Conservation (phyloP, 2,888 invertebrate species). For the Patella pellucida region DNA sequence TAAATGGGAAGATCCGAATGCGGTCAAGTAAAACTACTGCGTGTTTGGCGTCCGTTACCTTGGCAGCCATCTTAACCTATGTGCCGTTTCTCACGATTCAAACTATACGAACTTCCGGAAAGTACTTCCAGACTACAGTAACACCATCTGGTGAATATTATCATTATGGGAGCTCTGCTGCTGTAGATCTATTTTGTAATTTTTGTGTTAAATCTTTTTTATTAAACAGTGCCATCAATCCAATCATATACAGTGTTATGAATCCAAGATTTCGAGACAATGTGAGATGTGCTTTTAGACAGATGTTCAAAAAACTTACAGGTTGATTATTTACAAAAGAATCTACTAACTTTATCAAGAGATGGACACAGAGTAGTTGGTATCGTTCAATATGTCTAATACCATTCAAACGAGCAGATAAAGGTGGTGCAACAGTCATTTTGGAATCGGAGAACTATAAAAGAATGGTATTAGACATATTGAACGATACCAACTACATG, state of each 20-base stretch:
- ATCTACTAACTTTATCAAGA: no score
- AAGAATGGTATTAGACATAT: no score
- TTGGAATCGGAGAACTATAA: no score
- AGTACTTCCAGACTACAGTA: conserved; percentile 37
- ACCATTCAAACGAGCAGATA: no score
- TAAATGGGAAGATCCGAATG: conserved; percentile 35
- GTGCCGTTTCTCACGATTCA: conserved; percentile 55
- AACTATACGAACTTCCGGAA: conserved; percentile 45
- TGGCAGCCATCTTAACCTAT: conserved; percentile 50
- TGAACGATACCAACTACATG: no score
- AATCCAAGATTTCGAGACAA: conserved; percentile 35
- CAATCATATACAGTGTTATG: conserved; percentile 38
- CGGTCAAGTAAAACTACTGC: conserved; percentile 47
- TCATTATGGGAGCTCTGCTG: conserved; percentile 22
- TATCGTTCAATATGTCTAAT: no score
- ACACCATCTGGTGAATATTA: neutral
- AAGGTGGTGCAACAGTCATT: no score
- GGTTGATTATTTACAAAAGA: no score
- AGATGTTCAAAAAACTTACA: no score
- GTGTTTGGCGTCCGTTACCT: conserved; percentile 51
- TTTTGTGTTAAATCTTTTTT: conserved; percentile 55
- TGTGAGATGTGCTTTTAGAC: conserved; percentile 21
- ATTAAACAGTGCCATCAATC: conserved; percentile 40
- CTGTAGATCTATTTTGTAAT: conserved; percentile 48
- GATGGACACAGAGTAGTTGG: no score